Evolutionary conservation across 2,888 invertebrate genomes (phyloP).

Genomic region (Diogma glabrata): DNA sequence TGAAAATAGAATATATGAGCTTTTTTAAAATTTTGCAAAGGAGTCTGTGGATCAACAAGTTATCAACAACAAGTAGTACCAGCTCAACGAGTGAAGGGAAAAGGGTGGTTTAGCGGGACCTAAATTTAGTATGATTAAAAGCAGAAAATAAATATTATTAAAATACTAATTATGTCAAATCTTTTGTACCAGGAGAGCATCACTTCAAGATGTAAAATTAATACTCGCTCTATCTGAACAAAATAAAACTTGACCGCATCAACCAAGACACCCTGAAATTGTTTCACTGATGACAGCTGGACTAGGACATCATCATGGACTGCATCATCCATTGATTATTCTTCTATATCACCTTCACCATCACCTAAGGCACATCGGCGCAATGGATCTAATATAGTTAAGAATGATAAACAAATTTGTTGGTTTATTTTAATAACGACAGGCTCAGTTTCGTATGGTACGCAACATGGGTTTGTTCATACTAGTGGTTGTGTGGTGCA

Average conservation of each 20-base stretch:
- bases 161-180: too few species aligned
- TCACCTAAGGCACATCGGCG: constrained; percentile 46
- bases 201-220: constrained; percentile 94
- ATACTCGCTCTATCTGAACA: constrained; percentile 83
- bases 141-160: too few species aligned
- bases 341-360: constrained; percentile 32
- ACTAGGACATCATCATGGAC: constrained; percentile 20
- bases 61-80: constrained; percentile 84
- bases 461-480: constrained; percentile 30
- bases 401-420: background rate
- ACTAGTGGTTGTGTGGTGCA: constrained; percentile 53
- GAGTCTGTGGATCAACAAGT: too few species aligned
- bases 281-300: constrained; percentile 47
- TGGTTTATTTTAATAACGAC: background rate
- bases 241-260: constrained; percentile 77
- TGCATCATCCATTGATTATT: constrained; percentile 22
- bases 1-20: too few species aligned
- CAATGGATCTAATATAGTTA: constrained; percentile 40
- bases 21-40: too few species aligned
- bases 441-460: constrained; percentile 19
- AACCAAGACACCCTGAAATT: constrained; percentile 53
- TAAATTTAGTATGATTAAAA: constrained; percentile 51
- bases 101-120: constrained; percentile 41
- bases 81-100: constrained; percentile 73
- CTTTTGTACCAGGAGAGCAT: constrained; percentile 66